These are phyloP conservation scores for Ormyrus rosae DNA, from an alignment of 2,888 invertebrate species.

Conservation along the genomic window DNA sequence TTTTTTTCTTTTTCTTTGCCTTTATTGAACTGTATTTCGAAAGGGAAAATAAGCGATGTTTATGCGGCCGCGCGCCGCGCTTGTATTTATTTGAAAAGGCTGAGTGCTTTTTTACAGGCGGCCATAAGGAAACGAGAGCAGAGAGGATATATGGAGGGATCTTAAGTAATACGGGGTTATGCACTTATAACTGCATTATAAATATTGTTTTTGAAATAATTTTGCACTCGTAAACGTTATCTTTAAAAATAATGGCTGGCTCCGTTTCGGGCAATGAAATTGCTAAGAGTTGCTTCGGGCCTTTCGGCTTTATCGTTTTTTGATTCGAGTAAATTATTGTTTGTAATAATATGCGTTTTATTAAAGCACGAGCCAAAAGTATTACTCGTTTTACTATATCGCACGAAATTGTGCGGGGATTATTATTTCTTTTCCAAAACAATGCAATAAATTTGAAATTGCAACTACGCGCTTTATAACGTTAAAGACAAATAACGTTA, in stretches of 20 bases:
- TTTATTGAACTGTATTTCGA: neutral
- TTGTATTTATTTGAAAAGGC: slow-evolving; percentile 26
- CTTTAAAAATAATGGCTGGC: slow-evolving; percentile 3
- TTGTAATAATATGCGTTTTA: too few relatives aligned
- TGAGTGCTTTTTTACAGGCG: slow-evolving; percentile 31
- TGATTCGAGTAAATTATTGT: too few relatives aligned
- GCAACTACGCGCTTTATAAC: too few relatives aligned
- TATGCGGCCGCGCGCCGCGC: neutral
- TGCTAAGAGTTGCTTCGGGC: too few relatives aligned
- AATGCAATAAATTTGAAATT: too few relatives aligned
- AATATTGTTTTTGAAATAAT: slow-evolving; percentile 13
- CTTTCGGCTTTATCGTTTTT: too few relatives aligned
- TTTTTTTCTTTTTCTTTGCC: neutral
- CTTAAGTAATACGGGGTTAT: slow-evolving; percentile 18
- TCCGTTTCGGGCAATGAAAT: neutral
- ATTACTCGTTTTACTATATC: too few relatives aligned
- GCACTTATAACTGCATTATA: slow-evolving; percentile 21
- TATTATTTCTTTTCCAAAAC: too few relatives aligned
- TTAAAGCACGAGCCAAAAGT: too few relatives aligned
- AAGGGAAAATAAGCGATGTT: neutral
- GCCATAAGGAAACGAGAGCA: slow-evolving; percentile 25
- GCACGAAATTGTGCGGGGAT: too few relatives aligned
- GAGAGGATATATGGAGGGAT: neutral
- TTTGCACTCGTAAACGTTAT: neutral
- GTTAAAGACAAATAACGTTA: too few relatives aligned